Evolutionary conservation across 2,113 vertebrate genomes (phyloP), one percentile per base, ranked within the genome.

Genomic region (Porphyrio hochstetteri): DNA sequence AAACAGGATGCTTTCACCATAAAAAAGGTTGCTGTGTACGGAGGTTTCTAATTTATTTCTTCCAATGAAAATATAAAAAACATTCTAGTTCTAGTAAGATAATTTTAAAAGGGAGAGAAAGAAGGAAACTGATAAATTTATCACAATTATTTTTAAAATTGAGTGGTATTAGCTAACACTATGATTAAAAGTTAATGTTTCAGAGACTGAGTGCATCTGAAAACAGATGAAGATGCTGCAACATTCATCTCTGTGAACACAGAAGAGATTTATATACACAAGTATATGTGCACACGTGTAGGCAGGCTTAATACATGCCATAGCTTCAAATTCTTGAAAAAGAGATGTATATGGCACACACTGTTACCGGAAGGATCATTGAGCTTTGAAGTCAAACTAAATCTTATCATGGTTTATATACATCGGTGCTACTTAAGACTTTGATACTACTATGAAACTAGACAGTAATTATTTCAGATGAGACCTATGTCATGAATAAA

Each of bases 1-100:
- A 86, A 82, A 95, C 21, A 94, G 86, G 78, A 87, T 82, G 50
- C 33, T 95, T 95, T 96, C 85, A 90, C n/a, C 21, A 56, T 35
- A 74, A 86, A 92, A 82, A 85, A 27, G 5, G 36, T 85, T 84
- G 42, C 15, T 78, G 40, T 50, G 82, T 86, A 68, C 28, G 75
- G 33, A 69, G 35, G 46, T 92, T 94, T 94, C 35, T 15, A 74
- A 81, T 71, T 94, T 59, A 81, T 81, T 86, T 92, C 60, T 90
- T 90, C 63, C 36, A 67, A 28, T 69, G 50, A 63, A 80, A 89
- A 68, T n/a, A 40, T n/a, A 68, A 68, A 42, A 93, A 56, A 80
- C 2, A 42, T 63, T 81, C 42, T 77, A 67, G 20, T 46, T 81
- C 28, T 2, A 46, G 33, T n/a, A 67, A 40, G 28, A 70, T 70